A percentile compares a stretch with the other conserved stretches of the same genome.
Evolutionary conservation across 2,113 vertebrate genomes (phyloP).

Genomic region (Anser cygnoides): DNA sequence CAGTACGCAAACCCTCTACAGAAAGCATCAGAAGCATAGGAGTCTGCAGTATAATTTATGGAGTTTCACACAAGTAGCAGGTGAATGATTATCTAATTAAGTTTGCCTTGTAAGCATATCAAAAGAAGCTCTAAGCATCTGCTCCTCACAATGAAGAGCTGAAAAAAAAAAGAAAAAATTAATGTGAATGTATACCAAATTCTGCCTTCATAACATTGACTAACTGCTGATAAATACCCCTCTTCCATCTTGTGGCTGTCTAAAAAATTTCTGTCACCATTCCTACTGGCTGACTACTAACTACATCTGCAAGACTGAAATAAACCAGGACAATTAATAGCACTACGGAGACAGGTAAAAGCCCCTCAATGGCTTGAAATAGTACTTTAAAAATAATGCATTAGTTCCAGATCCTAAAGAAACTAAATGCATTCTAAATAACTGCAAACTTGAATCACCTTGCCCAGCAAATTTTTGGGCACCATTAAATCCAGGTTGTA

Average conservation of each 20-base stretch:
- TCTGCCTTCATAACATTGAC: not conserved
- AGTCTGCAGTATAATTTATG: not conserved
- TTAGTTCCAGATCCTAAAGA: not conserved
- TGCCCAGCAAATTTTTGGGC: not conserved
- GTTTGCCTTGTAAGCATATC: not conserved
- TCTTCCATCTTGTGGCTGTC: not conserved
- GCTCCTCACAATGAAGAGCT: not conserved
- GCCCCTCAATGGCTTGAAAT: not conserved
- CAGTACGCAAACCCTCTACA: not conserved
- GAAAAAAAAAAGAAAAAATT: not conserved
- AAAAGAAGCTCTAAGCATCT: not conserved
- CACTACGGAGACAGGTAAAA: not conserved
- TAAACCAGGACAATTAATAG: not conserved
- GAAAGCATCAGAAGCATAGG: not conserved
- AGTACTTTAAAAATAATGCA: conserved; percentile 1
- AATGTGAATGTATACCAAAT: not conserved
- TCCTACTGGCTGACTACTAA: not conserved
- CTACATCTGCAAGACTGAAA: not conserved
- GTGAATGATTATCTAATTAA: not conserved
- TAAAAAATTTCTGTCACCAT: not conserved
- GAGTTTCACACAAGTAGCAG: not conserved
- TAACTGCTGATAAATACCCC: not conserved
- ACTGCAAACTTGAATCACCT: not conserved
- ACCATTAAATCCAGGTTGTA: not conserved
- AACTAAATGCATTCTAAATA: not conserved